These are phyloP conservation scores for Corticium candelabrum DNA, from an alignment of 37 sponge, comb jelly and placozoan species.

Conservation along the genomic window DNA sequence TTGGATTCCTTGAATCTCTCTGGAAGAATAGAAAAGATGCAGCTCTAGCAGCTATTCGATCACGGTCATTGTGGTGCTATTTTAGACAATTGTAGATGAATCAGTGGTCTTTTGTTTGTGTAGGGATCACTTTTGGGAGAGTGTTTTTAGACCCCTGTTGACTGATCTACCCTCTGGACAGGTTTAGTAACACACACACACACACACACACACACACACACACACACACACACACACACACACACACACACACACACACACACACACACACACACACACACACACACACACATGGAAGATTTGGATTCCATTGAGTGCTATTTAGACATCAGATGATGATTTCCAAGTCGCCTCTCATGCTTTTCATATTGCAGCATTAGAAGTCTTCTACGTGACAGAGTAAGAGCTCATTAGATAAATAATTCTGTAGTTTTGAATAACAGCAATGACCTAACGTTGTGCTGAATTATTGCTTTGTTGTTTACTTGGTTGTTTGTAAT, in stretches of 20 bases:
- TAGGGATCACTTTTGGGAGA: background rate
- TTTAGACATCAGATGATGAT: background rate
- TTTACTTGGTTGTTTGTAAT: no score
- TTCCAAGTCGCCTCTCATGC: background rate
- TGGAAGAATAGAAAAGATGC: background rate
- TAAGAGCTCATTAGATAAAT: background rate
- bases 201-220: no score
- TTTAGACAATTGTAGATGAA: no score
- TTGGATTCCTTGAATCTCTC: background rate
- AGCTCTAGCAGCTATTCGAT: background rate
- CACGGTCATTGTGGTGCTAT: no score
- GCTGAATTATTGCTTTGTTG: no score
- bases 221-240: no score
- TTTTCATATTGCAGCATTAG: background rate
- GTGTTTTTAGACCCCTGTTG: background rate
- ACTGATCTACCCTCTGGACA: background rate
- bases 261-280: no score
- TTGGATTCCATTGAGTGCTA: no score
- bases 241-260: no score
- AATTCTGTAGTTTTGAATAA: background rate
- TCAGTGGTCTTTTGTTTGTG: background rate
- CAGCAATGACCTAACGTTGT: no score
- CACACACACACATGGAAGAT: no score
- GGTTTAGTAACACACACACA: no score
- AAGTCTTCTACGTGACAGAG: background rate